Percentiles rank a stretch among this genome's conserved stretches.
phyloP scores from a whole-genome alignment of 1,140 invertebrate species.

The Drosophila rufa region DNA sequence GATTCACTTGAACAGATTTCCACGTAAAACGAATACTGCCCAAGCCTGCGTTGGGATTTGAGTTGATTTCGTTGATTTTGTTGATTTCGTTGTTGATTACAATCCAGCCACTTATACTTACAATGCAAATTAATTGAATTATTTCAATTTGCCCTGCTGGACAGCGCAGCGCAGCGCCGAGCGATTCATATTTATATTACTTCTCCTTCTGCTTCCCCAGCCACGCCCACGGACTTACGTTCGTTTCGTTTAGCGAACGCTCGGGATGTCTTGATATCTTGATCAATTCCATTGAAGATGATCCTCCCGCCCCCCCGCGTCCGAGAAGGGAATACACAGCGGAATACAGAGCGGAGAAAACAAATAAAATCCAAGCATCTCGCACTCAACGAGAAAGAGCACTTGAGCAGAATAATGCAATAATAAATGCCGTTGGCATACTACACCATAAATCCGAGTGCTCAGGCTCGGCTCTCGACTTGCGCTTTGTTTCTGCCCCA shows the following conservation, averaged over 20 bases:
- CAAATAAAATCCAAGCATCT: slow-evolving; percentile 22
- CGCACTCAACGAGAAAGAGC: slow-evolving; percentile 33
- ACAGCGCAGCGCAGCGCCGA: slow-evolving; percentile 6
- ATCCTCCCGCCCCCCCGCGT: not conserved
- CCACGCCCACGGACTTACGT: not conserved
- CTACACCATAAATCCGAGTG: slow-evolving; percentile 9
- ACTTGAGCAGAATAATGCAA: slow-evolving; percentile 68
- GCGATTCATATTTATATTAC: slow-evolving; percentile 40
- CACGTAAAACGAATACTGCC: not conserved
- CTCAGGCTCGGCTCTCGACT: not conserved
- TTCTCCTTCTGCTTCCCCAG: slow-evolving; percentile 20
- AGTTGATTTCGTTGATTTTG: slow-evolving; percentile 5
- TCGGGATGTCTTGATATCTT: slow-evolving; percentile 9
- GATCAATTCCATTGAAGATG: slow-evolving; percentile 20
- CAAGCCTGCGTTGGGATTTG: not conserved
- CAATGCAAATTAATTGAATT: slow-evolving; percentile 84
- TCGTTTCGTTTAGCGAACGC: not conserved
- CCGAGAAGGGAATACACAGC: not conserved
- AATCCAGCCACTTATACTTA: slow-evolving; percentile 75
- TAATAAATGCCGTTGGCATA: slow-evolving; percentile 42
- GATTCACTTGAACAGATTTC: slow-evolving; percentile 25
- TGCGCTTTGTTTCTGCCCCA: slow-evolving; percentile 19
- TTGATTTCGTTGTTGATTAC: slow-evolving; percentile 67
- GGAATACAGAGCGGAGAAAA: slow-evolving; percentile 11
- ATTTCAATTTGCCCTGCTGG: slow-evolving; percentile 69